A percentile compares a stretch with the other conserved stretches of the same genome.
phyloP scores from a whole-genome alignment of 2,797 vertebrate species.

The Halcyon smyrnensis region DNA sequence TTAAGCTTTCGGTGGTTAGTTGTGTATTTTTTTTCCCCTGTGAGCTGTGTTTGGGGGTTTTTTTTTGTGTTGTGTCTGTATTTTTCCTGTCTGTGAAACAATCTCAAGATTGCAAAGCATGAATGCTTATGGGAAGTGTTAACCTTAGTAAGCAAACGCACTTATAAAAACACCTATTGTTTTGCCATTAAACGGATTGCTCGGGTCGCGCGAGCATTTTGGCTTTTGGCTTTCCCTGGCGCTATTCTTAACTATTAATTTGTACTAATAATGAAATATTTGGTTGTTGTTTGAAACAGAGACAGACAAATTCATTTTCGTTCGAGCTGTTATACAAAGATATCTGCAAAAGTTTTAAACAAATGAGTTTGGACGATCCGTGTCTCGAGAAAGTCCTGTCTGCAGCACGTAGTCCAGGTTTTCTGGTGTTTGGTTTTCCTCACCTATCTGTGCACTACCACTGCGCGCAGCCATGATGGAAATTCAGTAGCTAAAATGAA shows the following conservation, averaged over 20 bases:
- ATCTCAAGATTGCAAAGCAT: constrained; percentile 91
- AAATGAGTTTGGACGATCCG: not conserved
- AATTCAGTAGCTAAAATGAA: not conserved
- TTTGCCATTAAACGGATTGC: constrained; percentile 62
- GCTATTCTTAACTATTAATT: not conserved
- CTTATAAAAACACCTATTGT: not conserved
- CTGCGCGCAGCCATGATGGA: constrained; percentile 4
- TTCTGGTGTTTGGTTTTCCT: constrained; percentile 36
- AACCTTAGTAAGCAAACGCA: constrained; percentile 33
- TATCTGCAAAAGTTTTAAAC: not conserved
- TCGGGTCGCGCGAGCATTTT: constrained; percentile 59
- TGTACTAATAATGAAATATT: not conserved
- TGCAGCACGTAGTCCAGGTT: not conserved
- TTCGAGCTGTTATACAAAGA: not conserved
- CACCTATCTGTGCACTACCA: not conserved
- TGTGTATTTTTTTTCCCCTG: constrained; percentile 78
- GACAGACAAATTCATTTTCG: not conserved
- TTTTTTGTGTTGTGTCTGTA: constrained; percentile 79
- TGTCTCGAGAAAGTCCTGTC: not conserved
- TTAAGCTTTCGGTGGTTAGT: constrained; percentile 80
- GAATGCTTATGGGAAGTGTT: constrained; percentile 74
- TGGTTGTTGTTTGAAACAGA: not conserved
- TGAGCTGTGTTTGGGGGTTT: constrained; percentile 76
- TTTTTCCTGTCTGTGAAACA: constrained; percentile 78
- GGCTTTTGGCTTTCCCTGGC: constrained; percentile 78